Conservation (phyloP, 1,140 invertebrate genomes). For the Panagrolaimus sp. region DNA sequence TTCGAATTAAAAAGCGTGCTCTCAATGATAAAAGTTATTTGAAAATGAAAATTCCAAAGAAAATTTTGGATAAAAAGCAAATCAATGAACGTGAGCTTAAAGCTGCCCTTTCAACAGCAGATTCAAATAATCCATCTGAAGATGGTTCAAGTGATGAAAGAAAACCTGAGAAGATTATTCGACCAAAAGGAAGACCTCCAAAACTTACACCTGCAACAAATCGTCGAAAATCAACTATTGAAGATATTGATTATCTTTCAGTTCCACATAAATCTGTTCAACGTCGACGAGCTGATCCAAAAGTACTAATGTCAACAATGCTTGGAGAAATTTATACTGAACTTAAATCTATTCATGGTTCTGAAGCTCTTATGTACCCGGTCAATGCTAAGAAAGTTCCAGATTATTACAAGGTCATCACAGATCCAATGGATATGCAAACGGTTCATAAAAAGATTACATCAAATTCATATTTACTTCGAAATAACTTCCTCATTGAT, state of each 20-base stretch:
- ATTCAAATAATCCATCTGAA: background rate
- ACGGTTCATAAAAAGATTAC: conserved; percentile 85
- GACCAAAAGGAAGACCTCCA: background rate
- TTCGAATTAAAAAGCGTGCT: background rate
- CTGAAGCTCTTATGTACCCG: conserved; percentile 83
- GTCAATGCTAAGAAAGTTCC: conserved; percentile 88
- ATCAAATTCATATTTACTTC: conserved; percentile 82
- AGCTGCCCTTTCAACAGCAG: conserved; percentile 66
- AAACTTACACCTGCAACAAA: background rate
- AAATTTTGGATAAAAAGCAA: no score
- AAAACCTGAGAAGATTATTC: no score
- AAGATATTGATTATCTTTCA: conserved; percentile 67
- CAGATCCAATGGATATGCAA: conserved; percentile 91
- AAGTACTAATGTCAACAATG: conserved; percentile 85
- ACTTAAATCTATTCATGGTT: conserved; percentile 82
- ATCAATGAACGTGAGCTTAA: no score
- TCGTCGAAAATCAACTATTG: conserved; percentile 47
- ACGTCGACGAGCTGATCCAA: conserved; percentile 85
- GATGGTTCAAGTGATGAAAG: conserved; percentile 13
- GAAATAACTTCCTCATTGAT: conserved; percentile 81
- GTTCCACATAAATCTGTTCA: conserved; percentile 71
- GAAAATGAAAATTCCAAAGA: no score
- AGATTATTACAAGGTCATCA: conserved; percentile 86
- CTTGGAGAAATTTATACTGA: conserved; percentile 90
- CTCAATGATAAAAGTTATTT: background rate